Conservation (phyloP, 2,113 vertebrate species). For the Raja brachyura region DNA sequence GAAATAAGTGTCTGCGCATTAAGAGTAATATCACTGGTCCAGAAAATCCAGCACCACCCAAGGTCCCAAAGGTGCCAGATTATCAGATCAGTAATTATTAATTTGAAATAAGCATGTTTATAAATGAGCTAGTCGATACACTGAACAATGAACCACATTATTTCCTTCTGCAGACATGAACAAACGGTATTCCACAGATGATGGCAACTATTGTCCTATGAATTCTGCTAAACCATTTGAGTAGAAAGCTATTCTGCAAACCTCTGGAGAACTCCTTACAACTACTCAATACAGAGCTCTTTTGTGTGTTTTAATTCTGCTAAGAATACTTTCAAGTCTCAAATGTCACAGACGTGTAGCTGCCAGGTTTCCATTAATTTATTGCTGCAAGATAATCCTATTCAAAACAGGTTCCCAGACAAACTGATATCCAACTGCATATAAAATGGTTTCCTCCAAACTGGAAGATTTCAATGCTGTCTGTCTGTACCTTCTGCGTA, state of each 20-base stretch:
- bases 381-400: not conserved
- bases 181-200: not conserved
- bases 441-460: not conserved
- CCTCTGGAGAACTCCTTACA: not conserved
- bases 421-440: not conserved
- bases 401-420: not conserved
- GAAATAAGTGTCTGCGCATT: no score
- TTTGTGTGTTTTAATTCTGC: slow-evolving; percentile 16
- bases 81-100: not conserved
- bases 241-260: not conserved
- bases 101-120: not conserved
- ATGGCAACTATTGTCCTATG: not conserved
- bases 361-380: not conserved
- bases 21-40: no score
- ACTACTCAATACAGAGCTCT: not conserved
- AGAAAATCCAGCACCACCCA: no score
- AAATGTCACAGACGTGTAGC: not conserved
- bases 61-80: no score
- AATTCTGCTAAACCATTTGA: not conserved
- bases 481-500: not conserved
- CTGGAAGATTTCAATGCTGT: not conserved
- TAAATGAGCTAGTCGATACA: not conserved
- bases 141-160: not conserved
- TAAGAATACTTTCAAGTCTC: slow-evolving; percentile 12
- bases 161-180: not conserved